Percentiles rank a stretch among this genome's conserved stretches.
These are phyloP conservation scores for Cremastinae sp. DNA, from an alignment of 2,888 invertebrate genomes.

Conservation along the genomic window DNA sequence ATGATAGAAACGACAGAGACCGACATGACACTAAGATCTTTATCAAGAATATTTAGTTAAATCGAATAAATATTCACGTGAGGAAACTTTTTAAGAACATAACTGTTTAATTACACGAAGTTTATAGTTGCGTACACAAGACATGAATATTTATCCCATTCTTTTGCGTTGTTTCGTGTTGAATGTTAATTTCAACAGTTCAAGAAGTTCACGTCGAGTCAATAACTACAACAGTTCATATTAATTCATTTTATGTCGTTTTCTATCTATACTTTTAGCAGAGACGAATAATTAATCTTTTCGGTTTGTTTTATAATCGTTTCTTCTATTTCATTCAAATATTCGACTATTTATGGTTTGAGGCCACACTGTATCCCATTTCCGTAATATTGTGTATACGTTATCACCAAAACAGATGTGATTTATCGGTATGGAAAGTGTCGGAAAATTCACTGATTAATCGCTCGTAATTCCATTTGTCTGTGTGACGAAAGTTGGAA, in stretches of 20 bases:
- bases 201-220: constrained; percentile 1
- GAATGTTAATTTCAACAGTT: constrained; percentile 14
- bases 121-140: not conserved
- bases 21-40: constrained; percentile 8
- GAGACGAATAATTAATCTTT: not conserved
- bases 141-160: constrained; percentile 17
- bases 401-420: constrained; percentile 12
- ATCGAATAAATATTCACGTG: constrained; percentile 31
- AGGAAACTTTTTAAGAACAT: not conserved
- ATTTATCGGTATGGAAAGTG: constrained; percentile 32
- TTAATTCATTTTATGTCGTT: constrained; percentile 22
- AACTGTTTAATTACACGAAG: constrained; percentile 8
- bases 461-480: constrained; percentile 12
- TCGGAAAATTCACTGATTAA: constrained; percentile 26
- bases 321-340: constrained; percentile 11
- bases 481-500: not conserved
- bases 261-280: constrained; percentile 42
- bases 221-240: not conserved
- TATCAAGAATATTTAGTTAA: constrained; percentile 10
- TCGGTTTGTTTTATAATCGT: constrained; percentile 2
- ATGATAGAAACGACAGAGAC: constrained; percentile 18
- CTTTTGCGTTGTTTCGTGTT: constrained; percentile 11
- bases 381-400: constrained; percentile 13
- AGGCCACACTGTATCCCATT: constrained; percentile 32
- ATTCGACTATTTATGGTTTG: constrained; percentile 23